Percentiles rank a stretch among this genome's conserved stretches.
These are phyloP conservation scores for Antheraea pernyi DNA, from an alignment of 1,140 invertebrate species.

Conservation along the genomic window DNA sequence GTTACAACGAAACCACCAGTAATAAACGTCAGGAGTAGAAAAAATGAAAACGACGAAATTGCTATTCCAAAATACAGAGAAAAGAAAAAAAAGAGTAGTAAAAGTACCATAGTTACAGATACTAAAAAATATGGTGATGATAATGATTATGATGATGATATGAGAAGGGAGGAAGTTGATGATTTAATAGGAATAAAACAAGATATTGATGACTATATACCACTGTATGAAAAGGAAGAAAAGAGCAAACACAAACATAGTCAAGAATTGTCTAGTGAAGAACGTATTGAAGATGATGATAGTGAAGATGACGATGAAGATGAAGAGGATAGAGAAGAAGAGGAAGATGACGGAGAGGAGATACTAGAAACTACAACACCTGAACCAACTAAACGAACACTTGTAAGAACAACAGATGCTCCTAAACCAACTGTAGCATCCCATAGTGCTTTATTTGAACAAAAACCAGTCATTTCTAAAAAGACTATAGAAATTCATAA, in stretches of 20 bases:
- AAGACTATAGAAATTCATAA: slow-evolving; percentile 69
- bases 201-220: slow-evolving; percentile 62
- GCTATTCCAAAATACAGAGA: slow-evolving; percentile 53
- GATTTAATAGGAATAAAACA: slow-evolving; percentile 59
- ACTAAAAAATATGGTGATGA: slow-evolving; percentile 64
- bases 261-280: slow-evolving; percentile 28
- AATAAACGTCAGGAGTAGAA: slow-evolving; percentile 15
- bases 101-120: slow-evolving; percentile 67
- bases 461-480: slow-evolving; percentile 49
- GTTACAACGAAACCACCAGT: slow-evolving; percentile 5
- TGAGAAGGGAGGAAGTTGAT: slow-evolving; percentile 61
- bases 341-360: slow-evolving; percentile 22
- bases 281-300: slow-evolving; percentile 33
- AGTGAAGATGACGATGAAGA: slow-evolving; percentile 29
- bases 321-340: slow-evolving; percentile 16
- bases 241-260: slow-evolving; percentile 18
- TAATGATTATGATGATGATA: slow-evolving; percentile 49
- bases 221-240: slow-evolving; percentile 57
- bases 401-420: slow-evolving; percentile 49
- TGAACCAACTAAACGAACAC: slow-evolving; percentile 51
- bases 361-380: slow-evolving; percentile 41
- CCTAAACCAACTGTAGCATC: slow-evolving; percentile 47
- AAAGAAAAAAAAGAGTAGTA: slow-evolving; percentile 61
- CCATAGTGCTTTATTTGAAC: slow-evolving; percentile 28
- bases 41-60: slow-evolving; percentile 22